Base-by-base conservation (phyloP, 2,113 vertebrate genomes). In the Neolamprologus brichardi region DNA sequence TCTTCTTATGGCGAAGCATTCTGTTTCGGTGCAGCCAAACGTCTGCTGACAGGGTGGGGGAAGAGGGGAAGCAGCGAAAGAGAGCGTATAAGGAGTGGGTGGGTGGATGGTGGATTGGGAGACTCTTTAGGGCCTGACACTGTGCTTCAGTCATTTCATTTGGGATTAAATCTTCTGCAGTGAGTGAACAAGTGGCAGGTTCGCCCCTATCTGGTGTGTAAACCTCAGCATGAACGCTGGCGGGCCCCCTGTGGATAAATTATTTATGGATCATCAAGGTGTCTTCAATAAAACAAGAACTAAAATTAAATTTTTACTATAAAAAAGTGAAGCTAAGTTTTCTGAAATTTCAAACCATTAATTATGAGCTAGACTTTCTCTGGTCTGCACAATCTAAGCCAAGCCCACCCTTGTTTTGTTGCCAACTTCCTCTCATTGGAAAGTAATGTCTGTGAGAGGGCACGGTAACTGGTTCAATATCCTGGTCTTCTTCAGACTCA, bases 1-100 rank as follows among this genome's bases (percentile, higher is more conserved):
- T 97, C 96, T 96, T 93, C 95, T 96, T 97, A 97, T 93, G 93
- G 94, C 90, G 91, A 91, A 94, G 93, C 95, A 87, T 94, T 96
- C 93, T 91, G 95, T 96, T 96, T 95, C 89, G 93, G 95, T 95
- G 95, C 91, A 93, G 94, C 95, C 95, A 89, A 95, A 96, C 94
- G 91, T 91, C 82, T 25, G 85, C 90, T 94, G 95, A 95, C 96
- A 96, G 93, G 91, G 87, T 87, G 88, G 85, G 87, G 88, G 84
- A 52, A 52, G 88, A 62, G 89, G 88, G 54, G 84, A 81, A 60
- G 77, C 20, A 28, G 53, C 32, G 60, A 30, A 84, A 62, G 79
- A 17, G 89, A 18, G 84, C 18, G 58, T 8, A 2, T 37, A 18
- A 18, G 81, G 86, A 81, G 90, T 25, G 86, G 77, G 85, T 82